Base-by-base conservation (phyloP, 2,888 invertebrate genomes). In the Scaeva pyrastri region DNA sequence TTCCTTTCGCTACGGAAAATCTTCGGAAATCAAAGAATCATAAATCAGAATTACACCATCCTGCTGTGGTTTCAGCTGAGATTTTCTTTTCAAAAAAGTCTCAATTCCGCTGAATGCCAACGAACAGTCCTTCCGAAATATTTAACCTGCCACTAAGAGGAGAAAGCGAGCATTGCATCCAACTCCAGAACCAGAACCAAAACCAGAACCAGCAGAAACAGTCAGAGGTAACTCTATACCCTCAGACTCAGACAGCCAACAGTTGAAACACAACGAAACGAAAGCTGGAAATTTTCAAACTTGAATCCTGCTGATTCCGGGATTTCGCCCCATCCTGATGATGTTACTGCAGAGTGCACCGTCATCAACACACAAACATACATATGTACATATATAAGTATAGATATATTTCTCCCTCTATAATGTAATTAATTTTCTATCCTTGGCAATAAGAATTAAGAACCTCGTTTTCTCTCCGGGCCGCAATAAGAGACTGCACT, bases 361-460 rank as follows among this genome's bases (percentile, higher is more conserved):
- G 12, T 74, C 68, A 74, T 66, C 26, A 48, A 31, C 31, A 31
- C 31, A 31, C 31, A 31, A 31, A 31, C 31, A 31, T 31, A 26
- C 7, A n/a, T n/a, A n/a, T n/a, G n/a, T n/a, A n/a, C n/a, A n/a
- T n/a, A n/a, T n/a, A n/a, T n/a, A n/a, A n/a, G n/a, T 26, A 31
- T 31, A 31, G 8, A 31, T 21, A 45, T 68, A 8, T 50, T 8
- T 14, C 21, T 41, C 60, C 43, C 62, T 26, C 11, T 21, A 48
- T 81, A 81, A 81, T 71, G 80, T 81, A 81, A 75, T 81, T 81
- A 81, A 81, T 81, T 81, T 75, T 71, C 75, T 60, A 68, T 81
- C 62, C 75, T 45, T 62, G 55, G 55, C 62, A n/a, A 41, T 21
- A 68, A 56, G 52, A 45, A 73, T 68, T 73, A 68, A 58, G 56